These are phyloP conservation scores for Anarrhichthys ocellatus DNA, from an alignment of 2,113 vertebrate species.

Conservation along the genomic window DNA sequence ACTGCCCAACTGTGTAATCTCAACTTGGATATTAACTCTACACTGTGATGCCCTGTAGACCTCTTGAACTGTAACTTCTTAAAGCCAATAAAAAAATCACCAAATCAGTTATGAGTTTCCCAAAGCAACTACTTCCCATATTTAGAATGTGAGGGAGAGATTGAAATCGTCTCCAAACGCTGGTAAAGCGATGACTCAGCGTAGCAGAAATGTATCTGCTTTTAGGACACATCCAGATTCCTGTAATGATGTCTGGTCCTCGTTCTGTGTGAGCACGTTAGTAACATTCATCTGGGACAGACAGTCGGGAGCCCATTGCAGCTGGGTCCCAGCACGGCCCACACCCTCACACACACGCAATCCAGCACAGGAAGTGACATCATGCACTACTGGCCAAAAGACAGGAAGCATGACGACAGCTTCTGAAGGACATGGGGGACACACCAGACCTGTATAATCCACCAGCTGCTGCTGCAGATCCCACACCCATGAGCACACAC, in stretches of 20 bases:
- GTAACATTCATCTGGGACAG: conserved; percentile 33
- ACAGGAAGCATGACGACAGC: conserved; percentile 78
- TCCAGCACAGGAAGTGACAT: conserved; percentile 81
- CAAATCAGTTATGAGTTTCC: not conserved
- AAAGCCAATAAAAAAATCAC: not conserved
- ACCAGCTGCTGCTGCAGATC: conserved; percentile 66
- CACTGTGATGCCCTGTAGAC: not conserved
- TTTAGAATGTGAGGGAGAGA: not conserved
- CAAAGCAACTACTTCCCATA: not conserved
- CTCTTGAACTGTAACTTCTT: not conserved
- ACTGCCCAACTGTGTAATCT: not conserved
- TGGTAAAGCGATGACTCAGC: conserved; percentile 6
- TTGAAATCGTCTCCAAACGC: not conserved
- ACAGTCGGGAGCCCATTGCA: conserved; percentile 51
- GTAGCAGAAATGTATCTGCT: not conserved
- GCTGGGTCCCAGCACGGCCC: conserved; percentile 67
- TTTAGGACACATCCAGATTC: conserved; percentile 7
- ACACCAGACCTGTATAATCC: conserved; percentile 56
- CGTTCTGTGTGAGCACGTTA: conserved; percentile 13
- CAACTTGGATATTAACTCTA: not conserved
- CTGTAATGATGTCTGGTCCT: conserved; percentile 11
- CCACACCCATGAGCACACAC: conserved; percentile 44
- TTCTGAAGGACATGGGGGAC: conserved; percentile 69
- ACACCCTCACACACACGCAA: conserved; percentile 45
- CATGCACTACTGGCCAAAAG: conserved; percentile 70